Base-by-base conservation (phyloP, 2,797 vertebrate species). In the Mormyrops attenuatus region DNA sequence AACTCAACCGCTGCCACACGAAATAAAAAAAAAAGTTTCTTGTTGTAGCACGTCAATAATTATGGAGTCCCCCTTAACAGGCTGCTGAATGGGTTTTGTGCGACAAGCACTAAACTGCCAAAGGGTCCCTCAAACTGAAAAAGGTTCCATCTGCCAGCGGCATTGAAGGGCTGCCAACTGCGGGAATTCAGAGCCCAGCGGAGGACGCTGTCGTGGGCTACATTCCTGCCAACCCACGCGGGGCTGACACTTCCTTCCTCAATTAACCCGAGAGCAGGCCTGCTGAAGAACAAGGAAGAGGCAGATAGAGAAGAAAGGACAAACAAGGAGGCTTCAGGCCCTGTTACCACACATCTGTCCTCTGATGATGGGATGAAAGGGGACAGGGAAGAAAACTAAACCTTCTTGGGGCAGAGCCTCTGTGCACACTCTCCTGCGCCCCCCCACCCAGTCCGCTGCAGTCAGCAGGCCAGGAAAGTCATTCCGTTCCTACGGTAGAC, bases 401-500 rank as follows among this genome's bases (percentile, higher is more conserved):
- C 49, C 26, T 50, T 87, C 17, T 17, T 17, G n/a, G 22, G 26
- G 84, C 41, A 66, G 84, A 20, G 17, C 52, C 93, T 93, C 93
- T 95, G 91, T 88, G 90, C 86, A 87, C 89, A 92, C 94, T 90
- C 91, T 93, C 94, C 95, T 92, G 92, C 91, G 89, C 90, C 90
- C 55, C 91, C 93, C 92, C 90, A 90, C 60, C 91, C 93, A 90
- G 93, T 91, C 92, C 85, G 87, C 90, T 90, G 92, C 94, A 87
- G 88, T 97, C 95, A 99, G 96, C 98, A 99, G 95, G 97, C 94
- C 89, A 99, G 97, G 92, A 99, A 99, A 91, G 96, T 94, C 97
- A 98, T 97, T 93, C 97, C 97, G 0, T 91, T 97, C 92, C 96
- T 97, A 95, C 96, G 95, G 93, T 98, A 98, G 91, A 96, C 95